phyloP scores from a whole-genome alignment of 1,140 invertebrate genomes.

The Aculops lycopersici region DNA sequence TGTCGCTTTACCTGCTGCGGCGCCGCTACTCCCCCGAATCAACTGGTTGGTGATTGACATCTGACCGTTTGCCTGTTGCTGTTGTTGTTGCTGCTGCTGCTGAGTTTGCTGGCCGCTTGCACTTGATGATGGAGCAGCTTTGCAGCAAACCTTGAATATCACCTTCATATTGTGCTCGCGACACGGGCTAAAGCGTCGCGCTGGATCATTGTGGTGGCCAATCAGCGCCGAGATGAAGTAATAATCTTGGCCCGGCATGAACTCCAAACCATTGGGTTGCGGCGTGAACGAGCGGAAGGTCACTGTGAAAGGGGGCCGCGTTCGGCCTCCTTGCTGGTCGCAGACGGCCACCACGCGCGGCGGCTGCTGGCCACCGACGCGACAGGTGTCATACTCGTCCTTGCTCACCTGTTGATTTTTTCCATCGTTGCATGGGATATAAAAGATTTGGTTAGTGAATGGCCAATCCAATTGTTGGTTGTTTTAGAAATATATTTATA shows the following conservation, averaged over 20 bases:
- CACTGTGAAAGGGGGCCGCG: slow-evolving; percentile 87
- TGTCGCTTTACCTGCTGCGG: too few relatives aligned
- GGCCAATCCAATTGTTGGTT: too few relatives aligned
- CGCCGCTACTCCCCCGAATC: too few relatives aligned
- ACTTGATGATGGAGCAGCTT: slow-evolving; percentile 14
- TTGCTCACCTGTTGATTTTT: slow-evolving; percentile 40
- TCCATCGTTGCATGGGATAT: too few relatives aligned
- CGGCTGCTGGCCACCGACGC: slow-evolving; percentile 61
- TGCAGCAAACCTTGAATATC: slow-evolving; percentile 70
- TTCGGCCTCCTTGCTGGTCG: slow-evolving; percentile 66
- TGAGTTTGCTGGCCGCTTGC: too few relatives aligned
- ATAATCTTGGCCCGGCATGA: slow-evolving; percentile 69
- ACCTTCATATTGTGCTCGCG: slow-evolving; percentile 77
- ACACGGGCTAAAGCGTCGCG: slow-evolving; percentile 58
- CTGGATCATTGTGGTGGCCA: slow-evolving; percentile 44
- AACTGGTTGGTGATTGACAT: too few relatives aligned
- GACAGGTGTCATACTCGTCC: slow-evolving; percentile 74
- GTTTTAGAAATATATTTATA: too few relatives aligned
- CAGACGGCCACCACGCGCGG: slow-evolving; percentile 64
- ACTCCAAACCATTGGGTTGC: slow-evolving; percentile 67
- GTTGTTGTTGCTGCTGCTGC: too few relatives aligned
- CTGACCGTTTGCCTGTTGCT: too few relatives aligned
- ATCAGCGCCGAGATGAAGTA: slow-evolving; percentile 79
- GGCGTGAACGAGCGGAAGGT: slow-evolving; percentile 81
- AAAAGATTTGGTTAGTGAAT: too few relatives aligned